phyloP scores from a whole-genome alignment of 2,888 invertebrate species.

The Masnerella sp. region DNA sequence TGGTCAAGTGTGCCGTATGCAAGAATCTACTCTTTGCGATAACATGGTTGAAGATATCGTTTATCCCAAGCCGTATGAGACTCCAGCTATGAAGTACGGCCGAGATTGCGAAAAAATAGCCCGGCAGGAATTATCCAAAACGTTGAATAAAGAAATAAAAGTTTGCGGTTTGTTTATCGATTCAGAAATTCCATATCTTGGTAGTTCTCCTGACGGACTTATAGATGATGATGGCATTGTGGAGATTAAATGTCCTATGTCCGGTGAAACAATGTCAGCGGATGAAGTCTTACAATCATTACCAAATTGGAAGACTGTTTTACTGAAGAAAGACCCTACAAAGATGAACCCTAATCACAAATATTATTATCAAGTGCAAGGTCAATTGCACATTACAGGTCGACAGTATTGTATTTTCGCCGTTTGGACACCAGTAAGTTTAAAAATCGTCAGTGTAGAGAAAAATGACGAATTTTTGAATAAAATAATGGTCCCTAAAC shows the following conservation, averaged over 20 bases:
- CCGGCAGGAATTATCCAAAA: background rate
- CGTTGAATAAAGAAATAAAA: too few relatives aligned
- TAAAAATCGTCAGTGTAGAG: background rate
- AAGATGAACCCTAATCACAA: background rate
- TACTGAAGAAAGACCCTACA: background rate
- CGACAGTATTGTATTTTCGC: conserved; percentile 9
- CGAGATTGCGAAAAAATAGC: conserved; percentile 47
- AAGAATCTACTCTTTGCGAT: conserved; percentile 23
- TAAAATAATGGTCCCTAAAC: background rate
- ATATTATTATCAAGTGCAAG: conserved; percentile 8
- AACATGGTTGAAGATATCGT: conserved; percentile 35
- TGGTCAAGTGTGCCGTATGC: conserved; percentile 41
- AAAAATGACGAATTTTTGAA: conserved; percentile 6
- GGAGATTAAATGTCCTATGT: conserved; percentile 47
- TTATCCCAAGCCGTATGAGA: conserved; percentile 14
- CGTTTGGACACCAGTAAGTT: conserved; percentile 4
- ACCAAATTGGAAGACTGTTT: background rate
- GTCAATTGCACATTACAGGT: conserved; percentile 11
- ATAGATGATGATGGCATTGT: conserved; percentile 53
- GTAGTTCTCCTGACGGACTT: conserved; percentile 49
- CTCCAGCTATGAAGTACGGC: conserved; percentile 38
- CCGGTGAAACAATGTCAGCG: background rate
- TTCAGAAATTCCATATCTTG: conserved; percentile 23
- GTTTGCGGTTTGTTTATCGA: conserved; percentile 51
- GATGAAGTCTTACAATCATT: conserved; percentile 2